Evolutionary conservation across 2,888 invertebrate species (phyloP), one percentile per base, ranked within the genome.

Genomic region (Campoplex capitator): DNA sequence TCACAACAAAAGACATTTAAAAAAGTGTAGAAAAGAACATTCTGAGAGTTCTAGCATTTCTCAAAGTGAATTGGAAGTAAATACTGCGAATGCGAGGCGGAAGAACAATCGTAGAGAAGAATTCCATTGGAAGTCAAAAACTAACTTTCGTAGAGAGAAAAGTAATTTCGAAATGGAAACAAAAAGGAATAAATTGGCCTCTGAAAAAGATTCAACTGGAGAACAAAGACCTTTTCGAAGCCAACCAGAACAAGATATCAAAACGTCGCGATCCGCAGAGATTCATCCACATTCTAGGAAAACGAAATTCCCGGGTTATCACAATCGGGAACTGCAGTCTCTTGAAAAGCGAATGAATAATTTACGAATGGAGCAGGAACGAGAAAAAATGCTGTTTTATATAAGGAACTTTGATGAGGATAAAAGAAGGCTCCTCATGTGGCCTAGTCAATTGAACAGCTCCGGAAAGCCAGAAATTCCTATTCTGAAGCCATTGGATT

Each of bases 401-500:
- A 58, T 89, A 45, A 77, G 83, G 35, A 74, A 88, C 54, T 81
- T 89, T 48, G 86, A 88, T 48, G 87, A 88, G n/a, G 88, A 89
- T 7, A 65, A 81, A 74, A 81, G 78, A 38, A 80, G 78, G 79
- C 76, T 86, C 23, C n/a, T 70, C 38, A 28, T 86, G 38, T 86
- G 82, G 75, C 83, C 88, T 3, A 77, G 67, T 73, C 78, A 23
- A 65, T 74, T 89, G 7, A 67, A 82, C 65, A 82, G 56, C 67
- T 74, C 89, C 28, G 42, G 83, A 8, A 85, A 62, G 45, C 32
- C 76, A 11, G 18, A 80, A 75, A 32, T 70, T 13, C 32, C 75
- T 3, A 28, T 56, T 0, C 84, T 92, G 56, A 89, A 87, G 35
- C 92, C 92, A 0, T 84, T 93, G 11, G 90, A 92, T 28, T 91